phyloP scores from a whole-genome alignment of 2,797 vertebrate genomes.

The Gymnodraco acuticeps region DNA sequence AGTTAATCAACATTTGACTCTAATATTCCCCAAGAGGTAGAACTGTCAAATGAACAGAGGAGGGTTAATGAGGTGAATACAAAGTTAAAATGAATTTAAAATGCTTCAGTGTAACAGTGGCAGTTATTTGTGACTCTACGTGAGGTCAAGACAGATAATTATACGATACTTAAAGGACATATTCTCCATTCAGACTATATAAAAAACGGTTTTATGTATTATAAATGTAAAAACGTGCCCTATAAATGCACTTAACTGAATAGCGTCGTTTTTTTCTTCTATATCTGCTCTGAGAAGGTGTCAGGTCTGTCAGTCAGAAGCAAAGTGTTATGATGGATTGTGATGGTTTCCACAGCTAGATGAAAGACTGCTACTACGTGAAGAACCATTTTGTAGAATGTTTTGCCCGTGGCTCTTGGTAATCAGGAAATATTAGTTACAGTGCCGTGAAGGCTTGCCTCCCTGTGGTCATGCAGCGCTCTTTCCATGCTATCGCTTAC shows the following conservation, averaged over 20 bases:
- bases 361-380: conserved; percentile 29
- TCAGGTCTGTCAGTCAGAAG: conserved; percentile 58
- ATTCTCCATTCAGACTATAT: neutral
- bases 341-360: conserved; percentile 44
- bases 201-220: neutral
- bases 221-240: too few relatives aligned
- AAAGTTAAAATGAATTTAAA: conserved; percentile 5
- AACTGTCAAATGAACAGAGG: conserved; percentile 1
- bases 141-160: neutral
- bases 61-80: conserved; percentile 32
- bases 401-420: conserved; percentile 55
- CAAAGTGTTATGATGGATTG: conserved; percentile 48
- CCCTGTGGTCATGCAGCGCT: conserved; percentile 47
- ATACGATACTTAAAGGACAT: neutral
- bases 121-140: conserved; percentile 9
- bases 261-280: neutral
- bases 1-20: conserved; percentile 26
- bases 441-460: conserved; percentile 46
- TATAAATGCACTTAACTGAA: too few relatives aligned
- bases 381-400: conserved; percentile 53
- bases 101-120: neutral
- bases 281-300: conserved; percentile 25
- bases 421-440: conserved; percentile 70
- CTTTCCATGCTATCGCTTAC: conserved; percentile 41
- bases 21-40: conserved; percentile 26